Evolutionary conservation across 1,140 invertebrate genomes (phyloP).

Genomic region (Catajapyx aquilonaris): DNA sequence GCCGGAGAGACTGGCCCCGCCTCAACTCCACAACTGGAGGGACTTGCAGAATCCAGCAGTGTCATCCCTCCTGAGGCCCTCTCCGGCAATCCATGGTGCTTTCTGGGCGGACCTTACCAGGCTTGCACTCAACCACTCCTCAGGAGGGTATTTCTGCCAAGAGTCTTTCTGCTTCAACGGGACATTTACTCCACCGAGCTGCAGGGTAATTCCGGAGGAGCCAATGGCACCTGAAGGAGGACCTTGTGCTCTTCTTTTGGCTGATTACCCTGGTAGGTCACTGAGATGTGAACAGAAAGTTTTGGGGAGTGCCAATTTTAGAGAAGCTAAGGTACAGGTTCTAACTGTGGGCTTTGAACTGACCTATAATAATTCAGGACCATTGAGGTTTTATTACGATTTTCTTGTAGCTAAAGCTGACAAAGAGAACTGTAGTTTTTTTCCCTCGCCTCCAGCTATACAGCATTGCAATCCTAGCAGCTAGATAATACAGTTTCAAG

Average conservation of each 20-base stretch:
- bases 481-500: too few species aligned
- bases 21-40: background rate
- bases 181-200: slow-evolving; percentile 32
- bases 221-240: slow-evolving; percentile 11
- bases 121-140: slow-evolving; percentile 9
- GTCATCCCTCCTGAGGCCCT: background rate
- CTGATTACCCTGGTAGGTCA: slow-evolving; percentile 25
- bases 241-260: slow-evolving; percentile 32
- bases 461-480: too few species aligned
- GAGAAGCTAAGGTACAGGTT: background rate
- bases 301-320: slow-evolving; percentile 1
- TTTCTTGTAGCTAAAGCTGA: too few species aligned
- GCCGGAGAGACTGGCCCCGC: background rate
- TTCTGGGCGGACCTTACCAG: slow-evolving; percentile 7
- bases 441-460: too few species aligned
- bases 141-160: slow-evolving; percentile 19
- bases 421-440: too few species aligned
- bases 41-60: background rate
- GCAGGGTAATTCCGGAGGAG: slow-evolving; percentile 21
- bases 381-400: too few species aligned
- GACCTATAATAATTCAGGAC: too few species aligned
- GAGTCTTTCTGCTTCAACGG: slow-evolving; percentile 28
- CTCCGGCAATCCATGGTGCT: slow-evolving; percentile 14
- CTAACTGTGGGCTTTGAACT: background rate
- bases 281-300: background rate